phyloP scores from a whole-genome alignment of 2,888 invertebrate genomes.

The Apeira syringaria region DNA sequence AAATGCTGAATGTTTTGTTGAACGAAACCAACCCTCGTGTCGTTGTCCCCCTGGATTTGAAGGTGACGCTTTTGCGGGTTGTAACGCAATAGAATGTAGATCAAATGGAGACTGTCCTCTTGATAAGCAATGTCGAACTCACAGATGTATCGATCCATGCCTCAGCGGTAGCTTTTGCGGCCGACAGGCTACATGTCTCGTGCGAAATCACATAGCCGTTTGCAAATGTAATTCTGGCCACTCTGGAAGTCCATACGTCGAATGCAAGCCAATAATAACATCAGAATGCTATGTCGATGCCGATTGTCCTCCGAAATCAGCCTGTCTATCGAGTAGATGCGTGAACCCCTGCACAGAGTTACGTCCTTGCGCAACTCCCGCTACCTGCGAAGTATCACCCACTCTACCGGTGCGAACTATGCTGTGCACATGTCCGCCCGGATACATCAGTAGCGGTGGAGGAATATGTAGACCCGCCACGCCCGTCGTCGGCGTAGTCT shows the following conservation, averaged over 20 bases:
- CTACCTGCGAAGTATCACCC: constrained; percentile 91
- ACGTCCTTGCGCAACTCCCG: constrained; percentile 91
- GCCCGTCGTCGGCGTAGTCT: constrained; percentile 85
- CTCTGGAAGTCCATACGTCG: constrained; percentile 91
- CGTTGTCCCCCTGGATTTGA: constrained; percentile 91
- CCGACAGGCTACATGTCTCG: constrained; percentile 89
- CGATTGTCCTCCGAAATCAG: constrained; percentile 91
- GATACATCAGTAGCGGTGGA: constrained; percentile 93
- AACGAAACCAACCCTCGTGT: constrained; percentile 89
- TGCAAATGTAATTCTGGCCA: constrained; percentile 92
- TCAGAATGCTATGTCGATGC: constrained; percentile 91
- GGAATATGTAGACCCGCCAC: constrained; percentile 91
- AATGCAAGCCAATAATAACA: constrained; percentile 88
- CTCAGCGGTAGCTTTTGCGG: constrained; percentile 90
- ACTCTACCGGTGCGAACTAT: constrained; percentile 94
- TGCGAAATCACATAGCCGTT: constrained; percentile 92
- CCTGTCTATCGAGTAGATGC: constrained; percentile 92
- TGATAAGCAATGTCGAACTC: constrained; percentile 93
- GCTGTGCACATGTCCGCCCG: constrained; percentile 95
- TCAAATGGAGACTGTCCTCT: constrained; percentile 94
- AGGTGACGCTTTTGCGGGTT: constrained; percentile 90
- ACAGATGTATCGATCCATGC: constrained; percentile 94
- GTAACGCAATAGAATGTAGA: constrained; percentile 91
- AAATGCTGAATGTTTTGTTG: constrained; percentile 92
- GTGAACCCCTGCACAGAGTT: constrained; percentile 91